Evolutionary conservation across 2,888 invertebrate species (phyloP), one percentile per base, ranked within the genome.

Genomic region (Dysmachus trigonus): DNA sequence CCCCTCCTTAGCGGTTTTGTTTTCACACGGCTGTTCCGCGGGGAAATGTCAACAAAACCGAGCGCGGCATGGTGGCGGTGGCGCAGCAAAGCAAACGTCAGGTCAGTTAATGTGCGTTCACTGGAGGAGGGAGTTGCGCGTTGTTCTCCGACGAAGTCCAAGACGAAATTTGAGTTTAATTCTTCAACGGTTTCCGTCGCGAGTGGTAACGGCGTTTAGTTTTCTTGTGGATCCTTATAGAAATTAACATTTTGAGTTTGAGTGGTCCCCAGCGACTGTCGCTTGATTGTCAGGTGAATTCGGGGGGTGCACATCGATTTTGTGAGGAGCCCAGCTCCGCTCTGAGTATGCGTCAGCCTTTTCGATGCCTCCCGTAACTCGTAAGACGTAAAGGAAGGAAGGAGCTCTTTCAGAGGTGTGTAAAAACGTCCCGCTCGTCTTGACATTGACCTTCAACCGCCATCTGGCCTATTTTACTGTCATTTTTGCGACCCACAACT

Each of bases 1-100:
- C 77, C 77, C 77, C 77, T 77, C 47, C n/a, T 77, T 10, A 47
- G 47, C 10, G 47, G 47, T 41, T 77, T 77, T 77, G 77, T 77
- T 77, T 77, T 77, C 27, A 77, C 47, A 47, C 41, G 13, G 27
- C 15, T 31, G 41, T 77, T 77, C 47, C 22, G 47, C 47, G 41
- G 41, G 22, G 77, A 41, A 62, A 62, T 62, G 62, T 62, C 62
- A 62, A 62, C 62, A 62, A 62, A 51, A 22, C 10, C 27, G 10
- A 62, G 62, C 62, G 2, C 8, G 13, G 38, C 38, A 41, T 15
- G 38, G 38, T 15, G 38, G 38, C 38, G 47, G 15, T 47, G 47
- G 47, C 47, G 62, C 62, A 62, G 10, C 62, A 8, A 27, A 62
- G 62, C 62, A 62, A 62, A 77, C 15, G 77, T 77, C 77, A 77